Evolutionary conservation across 2,113 vertebrate species (phyloP), one percentile per base, ranked within the genome.

Genomic region (Apteryx mantelli): DNA sequence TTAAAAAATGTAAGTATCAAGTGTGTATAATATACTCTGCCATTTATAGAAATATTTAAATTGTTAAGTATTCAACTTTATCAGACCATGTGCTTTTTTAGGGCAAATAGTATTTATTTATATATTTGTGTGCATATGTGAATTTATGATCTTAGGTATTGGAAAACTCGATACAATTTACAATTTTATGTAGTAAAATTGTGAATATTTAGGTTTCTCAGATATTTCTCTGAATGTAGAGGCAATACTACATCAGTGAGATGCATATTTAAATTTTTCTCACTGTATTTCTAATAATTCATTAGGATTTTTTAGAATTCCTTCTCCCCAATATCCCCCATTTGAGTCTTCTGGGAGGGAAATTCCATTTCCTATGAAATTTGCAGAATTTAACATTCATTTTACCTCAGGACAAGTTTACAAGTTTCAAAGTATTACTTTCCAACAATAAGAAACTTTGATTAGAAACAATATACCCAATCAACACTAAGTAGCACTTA

Each of bases 321-420:
- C 3, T 82, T 65, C 11, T 38, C 16, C 3, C 4, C 26, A 53
- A 79, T 42, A 50, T 70, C 11, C 46, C 1, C 7, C 0, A 3
- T 5, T 16, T 2, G 30, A 65, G 56, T 80, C 53, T 91, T 65
- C 48, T 44, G 13, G 19, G 44, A 63, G 6, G 46, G 9, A 61
- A 55, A 0, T 0, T 65, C 13, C 3, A 19, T 5, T 69, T 7
- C 2, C 3, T 34, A 75, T 50, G 18, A 79, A 75, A 82, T 53
- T 5, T 36, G 48, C 55, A 6, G 55, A 79, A 50, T 60, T n/a
- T 26, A 79, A 75, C 82, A 64, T 25, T 36, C 38, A 13, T 74
- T 82, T 70, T 89, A 2, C 7, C 16, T 64, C 3, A 19, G 13
- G 16, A 55, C 3, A 74, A 68, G 48, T 30, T 58, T 69, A 55